A percentile compares a stretch with the other conserved stretches of the same genome.
These are phyloP conservation scores for Acipenser ruthenus DNA, from an alignment of 2,797 vertebrate genomes.

Conservation along the genomic window DNA sequence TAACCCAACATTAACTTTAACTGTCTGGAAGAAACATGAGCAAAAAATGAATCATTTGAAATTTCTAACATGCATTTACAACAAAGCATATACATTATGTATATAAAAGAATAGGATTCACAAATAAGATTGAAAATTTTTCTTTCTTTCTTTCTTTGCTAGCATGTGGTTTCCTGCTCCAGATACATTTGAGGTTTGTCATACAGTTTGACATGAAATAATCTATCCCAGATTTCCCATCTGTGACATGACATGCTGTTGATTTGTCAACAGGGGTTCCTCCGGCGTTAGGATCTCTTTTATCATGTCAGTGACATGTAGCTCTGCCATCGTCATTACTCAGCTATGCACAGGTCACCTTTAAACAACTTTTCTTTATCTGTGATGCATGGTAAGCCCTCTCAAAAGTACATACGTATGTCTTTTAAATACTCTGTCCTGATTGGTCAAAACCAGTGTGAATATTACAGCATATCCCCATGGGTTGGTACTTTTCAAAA, in stretches of 20 bases:
- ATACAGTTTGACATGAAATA: not conserved
- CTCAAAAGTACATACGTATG: not conserved
- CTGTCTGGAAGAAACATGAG: too few species aligned
- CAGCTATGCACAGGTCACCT: not conserved
- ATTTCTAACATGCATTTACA: too few species aligned
- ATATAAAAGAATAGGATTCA: too few species aligned
- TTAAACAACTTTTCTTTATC: not conserved
- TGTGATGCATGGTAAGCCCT: not conserved
- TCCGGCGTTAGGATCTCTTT: not conserved
- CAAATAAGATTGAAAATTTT: too few species aligned
- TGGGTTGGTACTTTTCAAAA: too few species aligned
- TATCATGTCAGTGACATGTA: not conserved
- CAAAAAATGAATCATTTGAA: too few species aligned
- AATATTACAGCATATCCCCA: too few species aligned
- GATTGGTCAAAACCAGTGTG: too few species aligned
- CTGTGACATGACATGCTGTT: conserved; percentile 1
- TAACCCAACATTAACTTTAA: too few species aligned
- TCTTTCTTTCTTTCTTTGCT: too few species aligned
- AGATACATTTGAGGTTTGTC: not conserved
- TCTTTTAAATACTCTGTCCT: too few species aligned
- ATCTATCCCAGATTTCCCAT: not conserved
- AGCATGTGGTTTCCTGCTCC: not conserved
- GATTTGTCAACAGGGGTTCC: not conserved
- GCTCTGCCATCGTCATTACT: not conserved
- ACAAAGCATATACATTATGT: too few species aligned